Percentiles rank a stretch among this genome's conserved stretches.
phyloP scores from a whole-genome alignment of 2,797 vertebrate species.

The Cossypha heuglini region DNA sequence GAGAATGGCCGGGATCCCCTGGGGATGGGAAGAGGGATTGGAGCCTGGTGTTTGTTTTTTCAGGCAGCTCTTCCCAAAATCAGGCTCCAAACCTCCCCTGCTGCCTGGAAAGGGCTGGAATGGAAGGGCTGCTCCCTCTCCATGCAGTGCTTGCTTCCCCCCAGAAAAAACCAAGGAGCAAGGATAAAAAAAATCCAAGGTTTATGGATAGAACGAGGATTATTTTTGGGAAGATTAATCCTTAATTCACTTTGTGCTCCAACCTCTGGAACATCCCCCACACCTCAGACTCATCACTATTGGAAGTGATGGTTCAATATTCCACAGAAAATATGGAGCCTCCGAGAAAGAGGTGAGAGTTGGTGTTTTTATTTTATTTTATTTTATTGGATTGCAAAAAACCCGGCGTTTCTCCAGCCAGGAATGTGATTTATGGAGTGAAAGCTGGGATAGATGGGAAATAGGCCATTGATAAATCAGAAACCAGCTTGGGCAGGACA shows the following conservation, averaged over 20 bases:
- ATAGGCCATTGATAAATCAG: constrained; percentile 33
- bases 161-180: too few relatives aligned
- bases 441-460: neutral
- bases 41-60: neutral
- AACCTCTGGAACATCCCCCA: neutral
- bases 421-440: constrained; percentile 22
- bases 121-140: neutral
- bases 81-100: neutral
- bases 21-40: neutral
- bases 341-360: neutral
- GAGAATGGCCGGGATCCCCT: neutral
- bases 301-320: neutral
- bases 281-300: neutral
- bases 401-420: rapidly evolving
- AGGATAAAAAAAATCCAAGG: too few relatives aligned
- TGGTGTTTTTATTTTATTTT: too few relatives aligned
- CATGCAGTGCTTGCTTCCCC: neutral
- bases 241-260: neutral
- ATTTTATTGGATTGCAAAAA: neutral
- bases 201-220: too few relatives aligned
- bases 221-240: neutral
- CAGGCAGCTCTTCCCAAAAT: neutral
- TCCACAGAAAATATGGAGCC: neutral
- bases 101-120: neutral
- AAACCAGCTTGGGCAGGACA: neutral